These are phyloP conservation scores for Reinhardtius hippoglossoides DNA, from an alignment of 2,113 vertebrate genomes.

Conservation along the genomic window DNA sequence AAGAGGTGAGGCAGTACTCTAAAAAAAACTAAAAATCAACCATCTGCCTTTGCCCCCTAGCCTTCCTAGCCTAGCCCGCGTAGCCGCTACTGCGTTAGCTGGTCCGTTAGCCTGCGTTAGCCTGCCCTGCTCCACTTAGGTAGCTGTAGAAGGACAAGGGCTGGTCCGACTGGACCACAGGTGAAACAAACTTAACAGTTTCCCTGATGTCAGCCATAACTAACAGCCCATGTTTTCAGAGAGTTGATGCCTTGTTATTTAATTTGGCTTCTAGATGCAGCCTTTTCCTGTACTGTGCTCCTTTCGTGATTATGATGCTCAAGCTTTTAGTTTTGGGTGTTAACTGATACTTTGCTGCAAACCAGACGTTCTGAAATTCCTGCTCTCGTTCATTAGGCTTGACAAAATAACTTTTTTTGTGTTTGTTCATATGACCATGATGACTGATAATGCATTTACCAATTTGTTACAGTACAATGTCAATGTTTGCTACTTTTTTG, in stretches of 20 bases:
- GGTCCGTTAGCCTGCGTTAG: neutral
- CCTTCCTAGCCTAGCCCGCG: too few relatives aligned
- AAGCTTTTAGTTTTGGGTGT: neutral
- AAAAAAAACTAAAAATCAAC: neutral
- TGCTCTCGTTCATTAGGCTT: neutral
- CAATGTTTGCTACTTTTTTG: neutral
- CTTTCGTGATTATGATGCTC: neutral
- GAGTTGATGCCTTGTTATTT: neutral
- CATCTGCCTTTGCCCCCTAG: too few relatives aligned
- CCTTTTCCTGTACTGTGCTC: too few relatives aligned
- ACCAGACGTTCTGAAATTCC: neutral
- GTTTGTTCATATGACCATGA: neutral
- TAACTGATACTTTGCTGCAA: neutral
- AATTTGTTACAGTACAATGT: too few relatives aligned
- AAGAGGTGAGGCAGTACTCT: neutral
- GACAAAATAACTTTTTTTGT: conserved; percentile 2
- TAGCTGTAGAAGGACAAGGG: neutral
- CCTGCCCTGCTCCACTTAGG: neutral
- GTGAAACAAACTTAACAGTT: neutral
- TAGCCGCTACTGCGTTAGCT: too few relatives aligned
- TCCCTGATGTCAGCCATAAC: neutral
- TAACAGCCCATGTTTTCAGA: neutral
- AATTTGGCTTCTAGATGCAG: too few relatives aligned
- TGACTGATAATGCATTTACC: neutral
- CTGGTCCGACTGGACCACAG: neutral